Conservation (phyloP, 2,797 vertebrate species). For the Gorsachius magnificus region DNA sequence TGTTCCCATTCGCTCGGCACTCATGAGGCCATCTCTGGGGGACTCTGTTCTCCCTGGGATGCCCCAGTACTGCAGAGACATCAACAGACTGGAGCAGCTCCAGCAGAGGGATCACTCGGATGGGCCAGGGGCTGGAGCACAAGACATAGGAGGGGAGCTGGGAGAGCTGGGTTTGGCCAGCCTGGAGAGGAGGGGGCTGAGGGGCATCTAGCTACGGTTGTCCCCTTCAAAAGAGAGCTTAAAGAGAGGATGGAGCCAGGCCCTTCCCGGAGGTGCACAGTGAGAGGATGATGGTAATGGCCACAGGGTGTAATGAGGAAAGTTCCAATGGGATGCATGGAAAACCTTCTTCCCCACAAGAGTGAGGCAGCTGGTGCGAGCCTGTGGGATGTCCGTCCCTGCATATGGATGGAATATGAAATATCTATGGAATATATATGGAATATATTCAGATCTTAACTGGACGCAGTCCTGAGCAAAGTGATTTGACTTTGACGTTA, state of each 20-base stretch:
- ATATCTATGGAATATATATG: too few relatives aligned
- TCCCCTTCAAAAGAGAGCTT: background rate
- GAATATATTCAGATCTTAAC: background rate
- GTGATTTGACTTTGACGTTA: background rate
- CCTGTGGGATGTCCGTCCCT: background rate
- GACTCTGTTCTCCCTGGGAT: background rate
- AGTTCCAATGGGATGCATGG: background rate
- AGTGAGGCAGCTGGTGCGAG: background rate
- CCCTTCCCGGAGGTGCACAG: background rate
- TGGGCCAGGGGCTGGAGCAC: background rate
- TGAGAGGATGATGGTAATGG: accelerated
- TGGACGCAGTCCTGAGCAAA: background rate
- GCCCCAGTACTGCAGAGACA: background rate
- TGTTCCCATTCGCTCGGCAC: background rate
- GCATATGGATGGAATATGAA: too few relatives aligned
- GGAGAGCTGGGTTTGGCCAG: background rate
- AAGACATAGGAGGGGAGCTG: background rate
- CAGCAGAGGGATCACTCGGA: background rate
- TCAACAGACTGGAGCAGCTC: background rate
- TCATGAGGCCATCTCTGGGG: background rate
- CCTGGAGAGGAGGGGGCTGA: background rate
- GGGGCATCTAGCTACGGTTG: background rate
- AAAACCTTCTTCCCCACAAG: background rate
- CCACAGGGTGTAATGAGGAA: background rate
- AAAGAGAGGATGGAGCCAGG: background rate